Evolutionary conservation across 2,797 vertebrate species (phyloP).

Genomic region (Myotis planiceps): DNA sequence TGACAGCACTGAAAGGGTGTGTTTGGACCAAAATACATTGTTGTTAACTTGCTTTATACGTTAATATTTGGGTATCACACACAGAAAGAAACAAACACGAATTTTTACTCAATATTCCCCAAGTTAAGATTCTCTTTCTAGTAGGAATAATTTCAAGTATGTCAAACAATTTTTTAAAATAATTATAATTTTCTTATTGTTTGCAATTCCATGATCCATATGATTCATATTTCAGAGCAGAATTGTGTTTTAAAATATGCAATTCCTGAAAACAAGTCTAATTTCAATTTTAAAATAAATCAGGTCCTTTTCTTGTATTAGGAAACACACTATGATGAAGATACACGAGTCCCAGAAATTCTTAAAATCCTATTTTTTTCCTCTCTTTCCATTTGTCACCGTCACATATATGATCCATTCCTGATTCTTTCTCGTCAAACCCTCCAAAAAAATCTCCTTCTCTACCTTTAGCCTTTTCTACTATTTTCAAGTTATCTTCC

Average conservation of each 20-base stretch:
- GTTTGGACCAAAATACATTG: background rate
- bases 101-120: background rate
- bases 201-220: background rate
- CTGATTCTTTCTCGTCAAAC: background rate
- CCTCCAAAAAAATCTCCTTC: background rate
- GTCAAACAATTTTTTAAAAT: background rate
- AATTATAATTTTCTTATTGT: background rate
- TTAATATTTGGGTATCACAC: background rate
- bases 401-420: background rate
- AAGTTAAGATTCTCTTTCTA: background rate
- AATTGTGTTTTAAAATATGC: background rate
- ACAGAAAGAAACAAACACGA: background rate
- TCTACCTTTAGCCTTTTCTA: background rate
- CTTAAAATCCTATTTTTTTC: slow-evolving; percentile 7
- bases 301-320: background rate
- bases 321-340: background rate
- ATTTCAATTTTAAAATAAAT: slow-evolving; percentile 33
- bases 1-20: background rate
- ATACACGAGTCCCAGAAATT: background rate
- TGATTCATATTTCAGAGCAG: background rate
- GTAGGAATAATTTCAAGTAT: slow-evolving; percentile 10
- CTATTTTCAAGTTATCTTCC: background rate
- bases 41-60: background rate
- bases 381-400: background rate
- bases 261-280: background rate